Base-by-base conservation (phyloP, 2,888 invertebrate species). In the Pseudococcus longispinus region DNA sequence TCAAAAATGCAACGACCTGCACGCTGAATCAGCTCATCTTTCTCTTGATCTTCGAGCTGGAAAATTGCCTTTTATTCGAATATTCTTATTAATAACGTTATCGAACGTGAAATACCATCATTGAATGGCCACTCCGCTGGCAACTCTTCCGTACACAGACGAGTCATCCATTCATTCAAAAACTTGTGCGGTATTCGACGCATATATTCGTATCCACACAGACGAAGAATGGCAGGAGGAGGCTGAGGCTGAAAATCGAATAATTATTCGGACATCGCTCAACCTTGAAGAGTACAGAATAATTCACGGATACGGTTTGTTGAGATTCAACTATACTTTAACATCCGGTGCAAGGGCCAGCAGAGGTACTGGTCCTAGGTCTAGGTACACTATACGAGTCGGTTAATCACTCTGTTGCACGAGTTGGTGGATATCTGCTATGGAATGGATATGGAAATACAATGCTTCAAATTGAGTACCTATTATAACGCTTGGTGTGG, bases 301-400 rank as follows among this genome's bases (percentile, higher is more conserved):
- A 80, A 80, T 80, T 80, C 77, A 80, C 77, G 77, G 77, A 80
- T 80, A 80, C 77, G 77, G 77, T 80, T 80, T 20, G 77, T 42
- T 80, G 77, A 70, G 70, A 80, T 80, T 42, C 20, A 80, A 80
- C 77, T 80, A 80, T 80, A 80, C 77, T 42, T 60, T 26, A 80
- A 70, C 77, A 80, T 80, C 77, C 77, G 77, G 77, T 42, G n/a
- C 42, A 0, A 60, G n/a, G 15, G 65, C 65, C 60, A 60, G 60
- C 60, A 60, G 20, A 20, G 8, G 20, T 26, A 18, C 29, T 29
- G 65, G 65, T 26, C 65, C 5, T 65, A 23, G 4, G 15, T 20
- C 18, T 65, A 65, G 13, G 13, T 65, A 26, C 29, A 65, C 29
- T 29, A 29, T 26, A 1, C 23, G 26, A 65, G 9, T 13, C n/a